Base-by-base conservation (phyloP, 2,888 invertebrate genomes). In the Lomographa bimaculata region DNA sequence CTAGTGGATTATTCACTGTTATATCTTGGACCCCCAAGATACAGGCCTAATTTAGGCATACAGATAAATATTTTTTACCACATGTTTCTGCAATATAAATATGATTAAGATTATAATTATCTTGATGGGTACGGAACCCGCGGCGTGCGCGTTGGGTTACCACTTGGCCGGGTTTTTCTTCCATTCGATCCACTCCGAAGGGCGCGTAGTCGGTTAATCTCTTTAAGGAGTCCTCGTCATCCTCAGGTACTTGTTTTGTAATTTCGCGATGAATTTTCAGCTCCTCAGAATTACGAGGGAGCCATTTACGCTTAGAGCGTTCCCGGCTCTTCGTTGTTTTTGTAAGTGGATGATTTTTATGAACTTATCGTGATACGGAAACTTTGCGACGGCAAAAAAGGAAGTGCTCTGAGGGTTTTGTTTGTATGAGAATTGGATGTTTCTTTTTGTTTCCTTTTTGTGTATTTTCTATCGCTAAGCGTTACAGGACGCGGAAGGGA, bases 181-280 rank as follows among this genome's bases (percentile, higher is more conserved):
- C 26, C 7, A 14, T 30, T 17, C 10, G 29, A 35, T 24, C 25
- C 33, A 11, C 7, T 19, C 11, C 14, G 26, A 19, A 8, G 28
- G 23, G 32, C 30, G 8, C 26, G 33, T 39, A 33, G 26, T 16
- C 41, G 35, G 45, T 46, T 37, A 42, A 46, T 42, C 45, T 43
- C 24, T 49, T 43, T 30, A 46, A 33, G 23, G 12, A 28, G 19
- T 41, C 34, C 33, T 23, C 17, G 14, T 18, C 16, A 35, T 28
- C 26, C 23, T 46, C 29, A 42, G 39, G 45, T 39, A 29, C 24
- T 27, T 43, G 36, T 49, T 49, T 41, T 33, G 33, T 42, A 39
- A 45, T 45, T 36, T 19, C 21, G 23, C 28, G 29, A 36, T 19
- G 42, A 44, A 35, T 39, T 42, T 45, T 32, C 25, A 19, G 30